Percentiles rank a stretch among this genome's conserved stretches.
These are phyloP conservation scores for Hirtodrosophila confusa DNA, from an alignment of 2,888 invertebrate genomes.

Conservation along the genomic window DNA sequence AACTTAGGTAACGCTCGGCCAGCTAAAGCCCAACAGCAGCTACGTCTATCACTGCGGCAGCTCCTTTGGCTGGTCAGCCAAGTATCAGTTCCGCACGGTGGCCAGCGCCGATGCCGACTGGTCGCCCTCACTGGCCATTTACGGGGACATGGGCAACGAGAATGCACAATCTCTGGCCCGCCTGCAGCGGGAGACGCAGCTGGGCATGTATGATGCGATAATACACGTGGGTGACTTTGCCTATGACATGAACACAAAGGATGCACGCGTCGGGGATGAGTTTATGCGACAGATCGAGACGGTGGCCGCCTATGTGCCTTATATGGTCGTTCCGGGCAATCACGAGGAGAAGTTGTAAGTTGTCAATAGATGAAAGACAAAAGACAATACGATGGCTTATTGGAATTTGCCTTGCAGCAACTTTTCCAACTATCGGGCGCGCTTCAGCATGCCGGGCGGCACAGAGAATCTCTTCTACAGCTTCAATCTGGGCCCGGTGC, in stretches of 20 bases:
- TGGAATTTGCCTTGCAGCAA: slow-evolving; percentile 87
- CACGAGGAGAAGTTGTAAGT: slow-evolving; percentile 93
- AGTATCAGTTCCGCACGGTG: slow-evolving; percentile 90
- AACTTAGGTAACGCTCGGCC: slow-evolving; percentile 84
- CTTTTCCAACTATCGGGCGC: slow-evolving; percentile 96
- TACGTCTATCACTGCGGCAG: slow-evolving; percentile 94
- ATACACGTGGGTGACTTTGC: slow-evolving; percentile 98
- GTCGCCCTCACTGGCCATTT: slow-evolving; percentile 93
- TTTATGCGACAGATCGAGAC: slow-evolving; percentile 97
- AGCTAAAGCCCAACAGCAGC: slow-evolving; percentile 87
- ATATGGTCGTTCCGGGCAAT: slow-evolving; percentile 96
- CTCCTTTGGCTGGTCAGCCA: slow-evolving; percentile 91
- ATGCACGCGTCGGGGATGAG: slow-evolving; percentile 94
- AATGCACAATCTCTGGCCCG: slow-evolving; percentile 94
- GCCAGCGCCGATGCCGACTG: slow-evolving; percentile 88
- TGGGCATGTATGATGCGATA: slow-evolving; percentile 92
- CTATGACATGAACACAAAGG: slow-evolving; percentile 94
- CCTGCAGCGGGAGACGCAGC: slow-evolving; percentile 93
- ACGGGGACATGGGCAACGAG: slow-evolving; percentile 97
- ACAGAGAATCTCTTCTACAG: slow-evolving; percentile 91
- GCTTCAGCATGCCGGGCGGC: slow-evolving; percentile 95
- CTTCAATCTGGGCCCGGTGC: slow-evolving; percentile 94
- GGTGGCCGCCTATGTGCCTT: slow-evolving; percentile 95
- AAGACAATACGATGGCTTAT: slow-evolving; percentile 8
- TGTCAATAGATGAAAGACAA: background rate